These are phyloP conservation scores for Scortum barcoo DNA, from an alignment of 2,113 vertebrate species.

Conservation along the genomic window DNA sequence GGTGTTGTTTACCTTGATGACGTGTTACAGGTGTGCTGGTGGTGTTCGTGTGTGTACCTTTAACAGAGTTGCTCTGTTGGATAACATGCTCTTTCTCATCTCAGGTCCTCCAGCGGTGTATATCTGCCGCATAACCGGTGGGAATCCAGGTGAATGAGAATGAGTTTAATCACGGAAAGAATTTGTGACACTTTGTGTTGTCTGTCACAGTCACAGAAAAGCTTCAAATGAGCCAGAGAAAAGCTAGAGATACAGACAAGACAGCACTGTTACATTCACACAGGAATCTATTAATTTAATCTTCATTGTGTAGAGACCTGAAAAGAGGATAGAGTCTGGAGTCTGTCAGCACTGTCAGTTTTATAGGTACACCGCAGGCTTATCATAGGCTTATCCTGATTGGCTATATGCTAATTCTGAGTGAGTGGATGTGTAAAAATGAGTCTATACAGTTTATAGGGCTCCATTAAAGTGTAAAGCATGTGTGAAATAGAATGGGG, in stretches of 20 bases:
- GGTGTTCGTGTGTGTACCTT: slow-evolving; percentile 2
- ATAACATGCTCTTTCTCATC: neutral
- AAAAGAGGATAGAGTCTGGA: slow-evolving; percentile 12
- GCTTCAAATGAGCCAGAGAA: neutral
- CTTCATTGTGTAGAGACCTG: neutral
- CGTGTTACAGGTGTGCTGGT: neutral
- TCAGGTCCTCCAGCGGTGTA: neutral
- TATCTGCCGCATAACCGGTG: neutral
- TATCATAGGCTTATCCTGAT: slow-evolving; percentile 24
- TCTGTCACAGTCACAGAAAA: neutral
- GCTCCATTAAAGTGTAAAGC: neutral
- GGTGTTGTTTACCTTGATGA: slow-evolving; percentile 18
- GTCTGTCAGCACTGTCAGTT: neutral
- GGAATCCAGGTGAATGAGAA: neutral
- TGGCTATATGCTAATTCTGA: slow-evolving; percentile 15
- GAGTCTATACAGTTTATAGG: neutral
- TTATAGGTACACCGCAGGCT: neutral
- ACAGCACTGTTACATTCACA: neutral
- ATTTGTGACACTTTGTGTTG: neutral
- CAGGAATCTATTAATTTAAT: neutral
- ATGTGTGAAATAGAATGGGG: slow-evolving; percentile 9
- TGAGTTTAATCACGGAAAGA: neutral
- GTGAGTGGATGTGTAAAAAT: slow-evolving; percentile 10
- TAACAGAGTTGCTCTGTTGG: neutral
- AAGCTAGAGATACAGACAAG: neutral